Base-by-base conservation (phyloP, 1,140 invertebrate species). In the Hypsibius dujardini region DNA sequence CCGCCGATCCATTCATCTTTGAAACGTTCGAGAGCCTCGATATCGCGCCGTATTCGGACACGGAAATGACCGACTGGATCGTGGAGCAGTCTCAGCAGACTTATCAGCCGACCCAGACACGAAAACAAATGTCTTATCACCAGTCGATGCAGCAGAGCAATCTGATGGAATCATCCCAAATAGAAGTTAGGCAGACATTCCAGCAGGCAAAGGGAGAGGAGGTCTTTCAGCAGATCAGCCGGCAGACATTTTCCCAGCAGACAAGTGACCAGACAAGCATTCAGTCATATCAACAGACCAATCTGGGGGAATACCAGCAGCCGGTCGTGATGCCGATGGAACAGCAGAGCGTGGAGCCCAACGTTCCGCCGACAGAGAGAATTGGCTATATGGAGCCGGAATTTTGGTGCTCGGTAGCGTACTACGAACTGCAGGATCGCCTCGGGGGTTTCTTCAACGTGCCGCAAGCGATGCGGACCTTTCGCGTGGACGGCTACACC, bases 371-470 rank as follows among this genome's bases (percentile, higher is more conserved):
- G 81, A 88, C 90, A 45, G 90, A 93, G 75, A 92, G 93, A 1
- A 92, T 98, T 70, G 87, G 94, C 81, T 97, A 96, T 81, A 90
- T 90, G 78, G 94, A 98, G 82, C 93, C 94, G 46, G 88, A 92
- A 15, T 96, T 95, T 82, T 98, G 94, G 94, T 97, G 93, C 83
- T 93, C 90, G 75, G 93, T 97, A 78, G 90, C 90, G 78, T 97
- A 98, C 78, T 98, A 98, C 79, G 94, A 97, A 82, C 83, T 96
- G 67, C 95, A 95, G 80, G 93, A 88, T 56, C 84, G 94, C 73
- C 93, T 67, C 7, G 82, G 83, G 7, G 93, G 96, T 81, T 94
- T 91, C 46, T 98, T 96, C 82, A 92, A 97, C 79, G 93, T 93
- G 45, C 93, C 90, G 15, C 92, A 95, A 79, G 92, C 92, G 71